Conservation (phyloP, 1,140 invertebrate species). For the Drosophila equinoxialis region DNA sequence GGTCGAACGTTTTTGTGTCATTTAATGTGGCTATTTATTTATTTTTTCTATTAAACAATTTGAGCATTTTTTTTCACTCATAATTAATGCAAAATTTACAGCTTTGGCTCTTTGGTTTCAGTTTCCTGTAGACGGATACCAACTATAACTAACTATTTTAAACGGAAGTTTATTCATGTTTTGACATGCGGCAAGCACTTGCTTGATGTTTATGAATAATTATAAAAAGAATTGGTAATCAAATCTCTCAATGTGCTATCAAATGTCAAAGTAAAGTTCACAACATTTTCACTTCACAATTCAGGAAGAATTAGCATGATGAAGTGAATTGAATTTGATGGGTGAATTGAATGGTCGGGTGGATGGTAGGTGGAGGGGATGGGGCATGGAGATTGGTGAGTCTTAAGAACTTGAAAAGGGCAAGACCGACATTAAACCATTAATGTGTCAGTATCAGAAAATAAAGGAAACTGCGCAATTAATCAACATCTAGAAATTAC, state of each 20-base stretch:
- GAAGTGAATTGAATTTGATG: slow-evolving; percentile 17
- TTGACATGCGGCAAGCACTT: slow-evolving; percentile 61
- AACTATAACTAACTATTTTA: slow-evolving; percentile 1
- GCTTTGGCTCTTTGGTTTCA: slow-evolving; percentile 36
- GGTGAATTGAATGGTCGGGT: slow-evolving; percentile 19
- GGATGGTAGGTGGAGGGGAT: slow-evolving; percentile 8
- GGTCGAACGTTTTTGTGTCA: background rate
- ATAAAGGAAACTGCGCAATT: slow-evolving; percentile 59
- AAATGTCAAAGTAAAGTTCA: slow-evolving; percentile 54
- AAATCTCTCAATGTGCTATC: slow-evolving; percentile 48
- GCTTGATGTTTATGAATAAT: slow-evolving; percentile 70
- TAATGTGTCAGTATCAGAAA: slow-evolving; percentile 16
- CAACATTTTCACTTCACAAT: slow-evolving; percentile 21
- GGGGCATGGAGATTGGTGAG: slow-evolving; percentile 24
- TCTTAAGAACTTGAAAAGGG: slow-evolving; percentile 39
- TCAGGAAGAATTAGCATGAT: slow-evolving; percentile 25
- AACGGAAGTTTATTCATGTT: slow-evolving; percentile 63
- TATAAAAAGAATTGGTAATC: slow-evolving; percentile 53
- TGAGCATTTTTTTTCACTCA: slow-evolving; percentile 40
- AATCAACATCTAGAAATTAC: slow-evolving; percentile 40
- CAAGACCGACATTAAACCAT: slow-evolving; percentile 13
- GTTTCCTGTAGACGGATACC: slow-evolving; percentile 63
- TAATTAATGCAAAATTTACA: slow-evolving; percentile 68
- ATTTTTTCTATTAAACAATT: slow-evolving; percentile 62
- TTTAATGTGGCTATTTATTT: slow-evolving; percentile 54